phyloP scores from a whole-genome alignment of 1,140 invertebrate species.

The Trissolcus basalis region DNA sequence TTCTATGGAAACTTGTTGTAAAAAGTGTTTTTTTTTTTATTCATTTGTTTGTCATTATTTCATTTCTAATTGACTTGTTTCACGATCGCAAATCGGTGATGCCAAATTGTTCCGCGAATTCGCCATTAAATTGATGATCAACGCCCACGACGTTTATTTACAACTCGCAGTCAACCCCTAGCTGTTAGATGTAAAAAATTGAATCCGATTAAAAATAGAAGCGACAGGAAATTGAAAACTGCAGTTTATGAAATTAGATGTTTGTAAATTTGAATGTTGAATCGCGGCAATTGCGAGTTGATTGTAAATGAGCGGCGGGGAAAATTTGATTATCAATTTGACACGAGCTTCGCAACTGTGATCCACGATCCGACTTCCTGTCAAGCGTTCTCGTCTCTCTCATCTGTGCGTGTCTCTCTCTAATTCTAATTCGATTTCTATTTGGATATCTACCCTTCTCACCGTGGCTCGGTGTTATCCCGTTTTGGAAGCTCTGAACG shows the following conservation, averaged over 20 bases:
- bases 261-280: neutral
- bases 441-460: neutral
- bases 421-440: constrained; percentile 2
- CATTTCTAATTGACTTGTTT: neutral
- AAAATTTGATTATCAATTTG: neutral
- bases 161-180: no score
- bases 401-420: constrained; percentile 1
- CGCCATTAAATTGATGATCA: no score
- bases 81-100: constrained; percentile 2
- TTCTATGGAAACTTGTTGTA: no score
- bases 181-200: no score
- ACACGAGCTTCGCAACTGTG: neutral
- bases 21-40: neutral
- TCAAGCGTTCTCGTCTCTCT: constrained; percentile 1
- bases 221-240: no score
- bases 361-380: neutral
- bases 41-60: neutral
- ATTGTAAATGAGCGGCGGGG: neutral
- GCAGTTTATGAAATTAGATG: no score
- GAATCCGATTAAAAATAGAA: no score
- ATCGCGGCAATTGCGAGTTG: neutral
- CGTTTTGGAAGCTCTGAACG: neutral
- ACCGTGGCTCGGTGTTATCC: neutral
- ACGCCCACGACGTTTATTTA: no score
- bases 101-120: neutral